Percentiles rank a stretch among this genome's conserved stretches.
These are phyloP conservation scores for Poecilobothrus nobilitatus DNA, from an alignment of 2,888 invertebrate genomes.

Conservation along the genomic window DNA sequence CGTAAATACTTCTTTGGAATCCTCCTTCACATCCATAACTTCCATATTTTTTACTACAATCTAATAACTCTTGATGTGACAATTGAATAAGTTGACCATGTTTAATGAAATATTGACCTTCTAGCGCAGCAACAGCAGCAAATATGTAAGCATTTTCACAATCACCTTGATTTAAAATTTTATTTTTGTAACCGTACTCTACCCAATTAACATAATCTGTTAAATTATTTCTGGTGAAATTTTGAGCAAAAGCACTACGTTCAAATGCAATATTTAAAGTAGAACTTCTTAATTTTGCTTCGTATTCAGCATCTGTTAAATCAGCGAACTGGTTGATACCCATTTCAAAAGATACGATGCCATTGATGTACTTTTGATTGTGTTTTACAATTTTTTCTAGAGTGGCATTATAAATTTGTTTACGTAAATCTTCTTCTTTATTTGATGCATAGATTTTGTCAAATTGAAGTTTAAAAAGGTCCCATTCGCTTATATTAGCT, in stretches of 20 bases:
- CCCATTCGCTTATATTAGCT: background rate
- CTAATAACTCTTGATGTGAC: constrained; percentile 7
- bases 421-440: constrained; percentile 5
- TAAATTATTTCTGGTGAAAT: background rate
- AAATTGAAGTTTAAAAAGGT: constrained; percentile 2
- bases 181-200: background rate
- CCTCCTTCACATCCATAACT: constrained; percentile 9
- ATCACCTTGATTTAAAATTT: background rate
- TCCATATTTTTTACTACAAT: constrained; percentile 11
- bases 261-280: background rate
- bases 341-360: background rate
- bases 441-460: background rate
- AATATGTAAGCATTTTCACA: background rate
- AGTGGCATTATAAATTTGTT: background rate
- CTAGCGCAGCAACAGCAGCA: background rate
- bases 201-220: constrained; percentile 11
- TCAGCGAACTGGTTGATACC: constrained; percentile 7
- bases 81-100: no score
- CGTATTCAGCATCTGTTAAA: constrained; percentile 3
- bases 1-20: background rate
- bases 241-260: constrained; percentile 31
- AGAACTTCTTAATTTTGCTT: background rate
- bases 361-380: background rate
- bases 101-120: no score
- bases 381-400: background rate